phyloP scores from a whole-genome alignment of 1,140 invertebrate species.

The Bombus affinis region DNA sequence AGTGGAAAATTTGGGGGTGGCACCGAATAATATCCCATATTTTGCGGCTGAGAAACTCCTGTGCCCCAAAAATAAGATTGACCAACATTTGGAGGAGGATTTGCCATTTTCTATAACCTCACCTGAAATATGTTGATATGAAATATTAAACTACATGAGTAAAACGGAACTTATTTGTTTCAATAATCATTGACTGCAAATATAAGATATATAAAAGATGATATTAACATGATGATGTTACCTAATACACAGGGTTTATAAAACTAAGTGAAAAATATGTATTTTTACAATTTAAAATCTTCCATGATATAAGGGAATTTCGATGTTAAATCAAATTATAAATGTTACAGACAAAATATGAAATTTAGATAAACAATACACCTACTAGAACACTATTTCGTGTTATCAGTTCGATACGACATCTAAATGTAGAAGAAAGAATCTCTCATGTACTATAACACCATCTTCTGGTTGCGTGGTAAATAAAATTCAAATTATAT shows the following conservation, averaged over 20 bases:
- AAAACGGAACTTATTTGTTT: background rate
- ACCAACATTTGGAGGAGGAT: conserved; percentile 60
- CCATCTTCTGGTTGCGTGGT: background rate
- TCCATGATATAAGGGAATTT: background rate
- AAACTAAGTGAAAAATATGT: background rate
- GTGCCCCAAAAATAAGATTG: conserved; percentile 70
- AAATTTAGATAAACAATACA: too few relatives aligned
- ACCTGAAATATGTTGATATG: background rate
- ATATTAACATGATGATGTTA: too few relatives aligned
- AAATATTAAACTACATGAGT: background rate
- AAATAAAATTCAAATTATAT: conserved; percentile 23
- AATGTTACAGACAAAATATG: background rate
- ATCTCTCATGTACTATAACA: background rate
- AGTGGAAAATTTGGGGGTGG: conserved; percentile 66
- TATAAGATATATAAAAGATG: background rate
- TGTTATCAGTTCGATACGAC: background rate
- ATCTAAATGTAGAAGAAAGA: background rate
- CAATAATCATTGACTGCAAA: background rate
- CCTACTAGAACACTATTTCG: background rate
- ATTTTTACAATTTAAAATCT: background rate
- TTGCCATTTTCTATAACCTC: conserved; percentile 64
- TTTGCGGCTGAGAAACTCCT: conserved; percentile 56
- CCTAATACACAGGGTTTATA: background rate
- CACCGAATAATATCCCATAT: conserved; percentile 66
- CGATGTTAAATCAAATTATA: background rate